Evolutionary conservation across 2,888 invertebrate species (phyloP), one percentile per base, ranked within the genome.

Genomic region (Dicyrtoma fusca): DNA sequence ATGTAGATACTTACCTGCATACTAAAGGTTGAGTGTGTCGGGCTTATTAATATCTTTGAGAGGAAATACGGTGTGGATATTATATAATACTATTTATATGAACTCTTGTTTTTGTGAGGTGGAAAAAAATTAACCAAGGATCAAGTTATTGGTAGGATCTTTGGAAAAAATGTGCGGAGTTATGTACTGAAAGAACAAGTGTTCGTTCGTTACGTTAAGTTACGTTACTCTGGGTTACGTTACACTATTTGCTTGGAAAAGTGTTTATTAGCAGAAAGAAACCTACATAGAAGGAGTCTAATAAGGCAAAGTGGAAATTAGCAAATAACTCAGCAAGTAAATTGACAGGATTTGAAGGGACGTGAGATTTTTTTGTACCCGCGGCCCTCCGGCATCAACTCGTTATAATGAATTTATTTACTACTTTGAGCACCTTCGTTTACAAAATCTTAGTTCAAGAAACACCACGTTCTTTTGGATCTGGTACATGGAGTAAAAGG

Each of bases 321-420:
- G 79, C 79, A 74, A 79, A 79, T 79, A 79, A 77, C 77, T 77
- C 77, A 79, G 74, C 71, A 66, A 71, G 74, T 79, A 79, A 79
- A 79, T 79, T 79, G 79, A 79, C 79, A 79, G 79, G 71, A 74
- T 76, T 79, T 79, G 73, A 75, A 71, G 69, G 75, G 73, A 75
- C 72, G 71, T 70, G 72, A 72, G 59, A 72, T 49, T 62, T 72
- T 72, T 64, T 70, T 69, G 62, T 69, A 10, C 25, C 19, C 55
- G 13, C 21, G 63, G 63, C 63, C 74, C 74, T 69, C 45, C 57
- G 73, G 74, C 76, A 55, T 68, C 68, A 71, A 61, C 77, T 77
- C 74, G 74, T 77, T 77, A 77, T 75, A 75, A 75, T 77, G 77
- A 77, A 77, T 77, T 77, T 75, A 77, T 77, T 75, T 77, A 75